Conservation (phyloP, 2,113 vertebrate genomes). For the Otocyon megalotis region DNA sequence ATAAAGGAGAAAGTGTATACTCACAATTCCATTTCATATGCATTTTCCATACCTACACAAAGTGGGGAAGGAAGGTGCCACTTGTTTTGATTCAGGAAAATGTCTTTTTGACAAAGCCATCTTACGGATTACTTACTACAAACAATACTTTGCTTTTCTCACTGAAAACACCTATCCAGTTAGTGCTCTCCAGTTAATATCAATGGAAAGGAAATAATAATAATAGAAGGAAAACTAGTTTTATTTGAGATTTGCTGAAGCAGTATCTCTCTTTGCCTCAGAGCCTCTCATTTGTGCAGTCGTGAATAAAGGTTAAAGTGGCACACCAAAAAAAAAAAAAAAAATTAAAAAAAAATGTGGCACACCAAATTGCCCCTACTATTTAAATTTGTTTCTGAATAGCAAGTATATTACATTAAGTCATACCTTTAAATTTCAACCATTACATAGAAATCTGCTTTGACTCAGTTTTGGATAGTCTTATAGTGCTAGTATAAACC, state of each 20-base stretch:
- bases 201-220: conserved; percentile 30
- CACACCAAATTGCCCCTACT: background rate
- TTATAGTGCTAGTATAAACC: background rate
- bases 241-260: background rate
- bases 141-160: conserved; percentile 21
- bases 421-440: background rate
- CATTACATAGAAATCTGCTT: conserved; percentile 15
- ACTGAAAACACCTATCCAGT: background rate
- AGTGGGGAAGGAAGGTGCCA: background rate
- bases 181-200: background rate
- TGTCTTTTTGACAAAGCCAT: background rate
- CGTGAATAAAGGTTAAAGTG: background rate
- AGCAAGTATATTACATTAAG: background rate
- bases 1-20: conserved; percentile 40
- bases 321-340: background rate
- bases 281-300: background rate
- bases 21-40: background rate
- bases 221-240: conserved; percentile 23
- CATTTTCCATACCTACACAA: background rate
- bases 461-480: background rate
- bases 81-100: background rate
- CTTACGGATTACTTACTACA: background rate
- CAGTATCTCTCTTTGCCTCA: background rate
- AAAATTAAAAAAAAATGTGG: too few relatives aligned
- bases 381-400: conserved; percentile 51